Percentiles rank a stretch among this genome's conserved stretches.
Conservation (phyloP, 2,113 vertebrate species). For the Bothrops jararaca region DNA sequence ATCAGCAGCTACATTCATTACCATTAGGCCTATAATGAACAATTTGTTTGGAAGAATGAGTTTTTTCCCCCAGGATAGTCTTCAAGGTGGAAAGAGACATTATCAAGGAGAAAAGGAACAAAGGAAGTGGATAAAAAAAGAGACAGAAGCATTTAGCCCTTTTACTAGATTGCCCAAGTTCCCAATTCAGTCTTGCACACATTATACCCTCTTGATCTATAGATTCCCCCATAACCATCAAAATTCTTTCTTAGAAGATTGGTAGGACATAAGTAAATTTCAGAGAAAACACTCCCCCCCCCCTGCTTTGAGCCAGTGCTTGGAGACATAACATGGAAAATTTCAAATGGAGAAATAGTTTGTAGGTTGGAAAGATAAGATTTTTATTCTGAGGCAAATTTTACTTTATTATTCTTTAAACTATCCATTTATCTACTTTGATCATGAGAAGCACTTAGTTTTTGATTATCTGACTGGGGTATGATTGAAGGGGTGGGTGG, state of each 20-base stretch:
- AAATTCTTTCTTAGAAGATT: not conserved
- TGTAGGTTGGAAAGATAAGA: not conserved
- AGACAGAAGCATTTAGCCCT: not conserved
- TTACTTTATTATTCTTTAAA: not conserved
- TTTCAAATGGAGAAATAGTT: not conserved
- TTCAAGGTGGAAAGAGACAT: not conserved
- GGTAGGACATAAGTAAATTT: not conserved
- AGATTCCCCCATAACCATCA: not conserved
- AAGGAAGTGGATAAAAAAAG: not conserved
- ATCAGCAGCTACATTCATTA: not conserved
- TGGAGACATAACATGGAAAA: not conserved
- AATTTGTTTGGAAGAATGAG: not conserved
- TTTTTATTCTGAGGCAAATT: not conserved
- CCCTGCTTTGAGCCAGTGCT: not conserved
- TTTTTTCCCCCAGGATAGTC: not conserved
- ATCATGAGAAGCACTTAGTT: not conserved
- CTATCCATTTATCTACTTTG: not conserved
- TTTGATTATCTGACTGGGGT: not conserved
- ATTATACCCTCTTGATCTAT: not conserved
- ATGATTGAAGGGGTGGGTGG: not conserved
- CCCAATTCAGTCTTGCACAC: not conserved
- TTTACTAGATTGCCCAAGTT: not conserved
- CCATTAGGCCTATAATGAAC: not conserved
- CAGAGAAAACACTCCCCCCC: not conserved
- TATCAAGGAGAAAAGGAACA: not conserved